Evolutionary conservation across 2,113 vertebrate species (phyloP), one percentile per base, ranked within the genome.

Genomic region (Garra rufa): DNA sequence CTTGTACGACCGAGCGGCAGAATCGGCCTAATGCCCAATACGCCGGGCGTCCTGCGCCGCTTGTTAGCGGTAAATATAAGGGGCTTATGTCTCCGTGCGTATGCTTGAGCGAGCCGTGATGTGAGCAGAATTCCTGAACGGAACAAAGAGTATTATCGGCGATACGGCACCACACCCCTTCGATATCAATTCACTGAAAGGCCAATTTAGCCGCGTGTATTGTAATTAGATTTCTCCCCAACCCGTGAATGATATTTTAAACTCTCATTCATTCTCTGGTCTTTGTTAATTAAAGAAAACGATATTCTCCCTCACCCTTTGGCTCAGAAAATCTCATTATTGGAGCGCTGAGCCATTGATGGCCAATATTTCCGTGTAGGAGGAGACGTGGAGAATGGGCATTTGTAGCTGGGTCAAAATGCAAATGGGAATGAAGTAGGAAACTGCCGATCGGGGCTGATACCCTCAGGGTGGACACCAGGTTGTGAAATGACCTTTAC

Each of bases 1-100:
- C 90, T 91, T 89, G 89, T 81, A 85, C 67, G 88, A 87, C 84
- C 83, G 74, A 34, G 57, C 30, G 61, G 73, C 80, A 71, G 73
- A 83, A 69, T 85, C 65, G 57, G 85, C 87, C 76, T 78, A 87
- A 84, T 83, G 71, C 59, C 73, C 77, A 76, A 83, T 86, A 84
- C 52, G 70, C 69, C 7, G 17, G 41, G 82, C 55, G 55, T 81
- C 84, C 52, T 87, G 67, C 30, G 61, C 43, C 19, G 50, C 81
- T 80, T 81, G 85, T 84, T 88, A 85, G 43, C n/a, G 41, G 59
- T 77, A 84, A 88, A 88, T 88, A 90, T 70, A 85, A 82, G 50
- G 46, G 69, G 81, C 65, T 76, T 71, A 83, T 75, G 81, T 44
- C 75, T 86, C 43, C 41, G 43, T 75, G 80, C 48, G 65, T 69